Base-by-base conservation (phyloP, 2,888 invertebrate genomes). In the Zygothrica quintamaculata region DNA sequence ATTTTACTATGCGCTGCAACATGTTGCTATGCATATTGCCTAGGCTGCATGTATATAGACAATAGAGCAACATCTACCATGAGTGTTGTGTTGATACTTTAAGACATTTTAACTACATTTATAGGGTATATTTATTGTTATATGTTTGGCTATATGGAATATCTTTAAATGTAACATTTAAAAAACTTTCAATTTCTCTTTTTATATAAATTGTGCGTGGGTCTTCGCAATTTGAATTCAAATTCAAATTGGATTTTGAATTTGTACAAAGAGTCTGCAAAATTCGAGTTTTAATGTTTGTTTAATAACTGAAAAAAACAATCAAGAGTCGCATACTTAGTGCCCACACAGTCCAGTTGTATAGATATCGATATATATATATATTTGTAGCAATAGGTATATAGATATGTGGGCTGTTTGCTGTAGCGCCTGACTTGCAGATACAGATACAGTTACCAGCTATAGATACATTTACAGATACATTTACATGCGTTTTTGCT, bases 301-400 rank as follows among this genome's bases (percentile, higher is more conserved):
- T 62, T 71, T 75, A 65, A 78, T 82, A 74, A 56, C 64, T 55
- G 68, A 66, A 52, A 57, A 69, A 65, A 50, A 11, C 64, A 48
- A 42, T 71, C 74, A 71, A 71, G 62, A 68, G 67, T 5, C 84
- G 76, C 66, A 85, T 86, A 80, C 86, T 80, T 80, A 86, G 73
- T 61, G 79, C 79, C 79, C 79, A 80, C 79, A 81, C 56, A 52
- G 70, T 52, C 46, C 62, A 62, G 53, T 68, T 74, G 29, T 39
- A 13, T 29, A 5, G 6, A 36, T 34, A 39, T 15, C 12, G 6
- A 33, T 37, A 25, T 26, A 52, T n/a, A 31, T n/a, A 1, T 18
- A 25, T 43, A 9, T 44, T 12, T 36, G 34, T 31, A 31, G 31
- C 1, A 5, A 31, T 12, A 34, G 1, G 9, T 15, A 7, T 65